These are phyloP conservation scores for Pantherophis alleghaniensis DNA, from an alignment of 2,797 vertebrate genomes.

Conservation along the genomic window DNA sequence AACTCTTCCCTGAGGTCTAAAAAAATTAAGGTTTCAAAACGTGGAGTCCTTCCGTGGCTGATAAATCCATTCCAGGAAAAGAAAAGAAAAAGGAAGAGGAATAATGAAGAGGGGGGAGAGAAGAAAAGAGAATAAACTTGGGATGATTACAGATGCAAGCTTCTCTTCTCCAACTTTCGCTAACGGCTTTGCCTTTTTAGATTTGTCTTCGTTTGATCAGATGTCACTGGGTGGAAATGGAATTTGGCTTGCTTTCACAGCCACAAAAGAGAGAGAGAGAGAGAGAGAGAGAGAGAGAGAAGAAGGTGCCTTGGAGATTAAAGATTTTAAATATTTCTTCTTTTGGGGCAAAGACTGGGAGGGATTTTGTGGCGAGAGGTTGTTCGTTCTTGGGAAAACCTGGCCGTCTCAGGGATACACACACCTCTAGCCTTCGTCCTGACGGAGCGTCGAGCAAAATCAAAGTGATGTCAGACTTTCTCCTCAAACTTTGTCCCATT, in stretches of 20 bases:
- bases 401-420: slow-evolving; percentile 48
- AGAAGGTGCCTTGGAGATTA: not conserved
- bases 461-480: slow-evolving; percentile 81
- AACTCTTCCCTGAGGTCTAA: not conserved
- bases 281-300: not conserved
- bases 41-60: slow-evolving; percentile 28
- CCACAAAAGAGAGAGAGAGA: not conserved
- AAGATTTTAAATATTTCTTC: not conserved
- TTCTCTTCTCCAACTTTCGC: not conserved
- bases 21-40: not conserved
- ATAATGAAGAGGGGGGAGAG: not conserved
- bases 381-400: not conserved
- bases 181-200: not conserved
- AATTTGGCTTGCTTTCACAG: not conserved
- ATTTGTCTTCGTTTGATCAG: not conserved
- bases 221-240: not conserved
- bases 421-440: slow-evolving; percentile 62
- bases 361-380: not conserved
- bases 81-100: rapidly evolving
- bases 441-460: slow-evolving; percentile 77
- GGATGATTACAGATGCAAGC: not conserved
- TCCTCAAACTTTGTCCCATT: slow-evolving; percentile 66
- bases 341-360: slow-evolving; percentile 5
- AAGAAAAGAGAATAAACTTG: not conserved
- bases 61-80: not conserved